Evolutionary conservation across 92 coral and sea anemone species (phyloP), one percentile per base, ranked within the genome.

Genomic region (Epizoanthus ramosus): DNA sequence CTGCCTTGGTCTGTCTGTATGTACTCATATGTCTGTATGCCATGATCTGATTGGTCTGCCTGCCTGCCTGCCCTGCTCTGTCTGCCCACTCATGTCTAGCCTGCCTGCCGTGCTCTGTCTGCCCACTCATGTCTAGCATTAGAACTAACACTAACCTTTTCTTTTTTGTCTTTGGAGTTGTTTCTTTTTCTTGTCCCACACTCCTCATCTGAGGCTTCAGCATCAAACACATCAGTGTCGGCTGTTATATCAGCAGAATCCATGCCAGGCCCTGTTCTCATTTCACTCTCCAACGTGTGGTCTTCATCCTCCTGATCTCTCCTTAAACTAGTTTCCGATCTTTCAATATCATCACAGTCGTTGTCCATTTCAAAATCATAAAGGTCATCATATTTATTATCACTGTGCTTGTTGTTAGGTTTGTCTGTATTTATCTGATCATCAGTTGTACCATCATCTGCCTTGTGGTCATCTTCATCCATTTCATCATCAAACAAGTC

Each of bases 331-430:
- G 23, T 63, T 50, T 22, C 83, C 57, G 43, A 57, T 79, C 87
- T 89, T 74, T 87, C 93, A 31, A 76, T 80, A 41, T 17, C 47
- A 67, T n/a, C 9, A 74, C 14, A 39, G 18, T 92, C 92, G 14
- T 77, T 85, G 19, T 86, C 91, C 37, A 83, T 70, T 80, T 90
- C 97, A 12, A 89, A 84, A 83, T 93, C 97, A 79, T 85, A 93
- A 28, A 90, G 74, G 79, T 85, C 94, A 43, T 93, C 84, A 74
- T 85, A 83, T 16, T 65, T 79, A 13, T 31, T 63, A 56, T 54
- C 16, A 53, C 24, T 67, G 41, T 15, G 31, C 25, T 50, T 74
- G 64, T 14, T 8, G 35, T 74, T 45, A 28, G 39, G n/a, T 28
- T 23, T 71, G 58, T 35, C 25, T 31, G 50, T 6, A 17, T 8